Evolutionary conservation across 2,113 vertebrate genomes (phyloP).

Genomic region (Mesoclemmys tuberculata): DNA sequence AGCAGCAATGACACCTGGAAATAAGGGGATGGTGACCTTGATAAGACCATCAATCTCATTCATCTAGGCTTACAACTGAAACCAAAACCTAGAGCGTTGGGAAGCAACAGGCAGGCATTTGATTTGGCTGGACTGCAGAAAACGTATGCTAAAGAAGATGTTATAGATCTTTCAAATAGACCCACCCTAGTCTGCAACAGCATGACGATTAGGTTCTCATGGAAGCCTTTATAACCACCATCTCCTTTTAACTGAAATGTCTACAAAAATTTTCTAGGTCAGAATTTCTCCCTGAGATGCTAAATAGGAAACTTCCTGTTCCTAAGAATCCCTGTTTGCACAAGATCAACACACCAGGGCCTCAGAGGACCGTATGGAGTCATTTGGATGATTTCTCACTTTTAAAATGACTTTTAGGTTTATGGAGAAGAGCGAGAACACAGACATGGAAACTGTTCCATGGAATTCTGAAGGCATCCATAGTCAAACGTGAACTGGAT

Average conservation of each 20-base stretch:
- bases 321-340: neutral
- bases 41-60: neutral
- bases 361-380: neutral
- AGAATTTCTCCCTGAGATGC: neutral
- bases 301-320: neutral
- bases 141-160: neutral
- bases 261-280: no score
- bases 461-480: neutral
- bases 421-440: neutral
- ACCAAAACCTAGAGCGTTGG: neutral
- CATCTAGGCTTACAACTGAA: neutral
- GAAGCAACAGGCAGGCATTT: neutral
- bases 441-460: neutral
- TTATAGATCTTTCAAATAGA: neutral
- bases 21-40: neutral
- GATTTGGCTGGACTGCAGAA: neutral
- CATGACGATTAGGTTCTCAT: neutral
- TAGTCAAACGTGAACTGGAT: neutral
- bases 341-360: no score
- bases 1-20: neutral
- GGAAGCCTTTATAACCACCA: fast-evolving
- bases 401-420: neutral
- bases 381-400: neutral
- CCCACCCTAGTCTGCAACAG: fast-evolving
- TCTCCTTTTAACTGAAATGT: neutral